Base-by-base conservation (phyloP, 1,140 invertebrate species). In the Drosophila ercepeae region DNA sequence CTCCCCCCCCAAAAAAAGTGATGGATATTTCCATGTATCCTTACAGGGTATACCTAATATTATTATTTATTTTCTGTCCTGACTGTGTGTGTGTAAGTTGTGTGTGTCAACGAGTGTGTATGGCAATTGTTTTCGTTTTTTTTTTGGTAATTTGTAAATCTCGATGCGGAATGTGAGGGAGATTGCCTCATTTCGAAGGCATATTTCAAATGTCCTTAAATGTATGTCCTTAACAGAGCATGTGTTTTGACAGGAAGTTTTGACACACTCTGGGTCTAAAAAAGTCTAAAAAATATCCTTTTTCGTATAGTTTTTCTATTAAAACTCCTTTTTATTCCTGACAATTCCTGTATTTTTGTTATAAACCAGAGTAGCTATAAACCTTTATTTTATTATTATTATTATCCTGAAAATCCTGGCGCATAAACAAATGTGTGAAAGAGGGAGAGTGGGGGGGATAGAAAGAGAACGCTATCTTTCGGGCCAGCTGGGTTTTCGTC, bases 91-190 rank as follows among this genome's bases (percentile, higher is more conserved):
- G 60, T 67, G 4, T 16, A 5, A 52, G 18, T 60, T 60, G 52
- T 46, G 4, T 14, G 19, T 46, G 44, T 11, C 14, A 2, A 1
- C 4, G n/a, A 4, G 13, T 19, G 25, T 32, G 46, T 32, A 25
- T 16, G 58, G 25, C 58, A 52, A 67, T 65, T 65, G 59, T 65
- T 34, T 64, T 67, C 58, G 44, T 65, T 65, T 65, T 45, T 65
- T 34, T 64, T 67, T 67, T 67, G 63, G 63, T 52, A 67, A 67
- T 67, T 67, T 67, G 63, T 65, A 65, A 67, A 67, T 67, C 60
- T 53, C 36, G 67, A 67, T 67, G 63, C 32, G 48, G 60, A 34
- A 52, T 44, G 36, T 16, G 39, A n/a, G n/a, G 46, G 16, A 45
- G 46, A 52, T 65, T 53, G 60, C 60, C 60, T 44, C 60, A 64